A percentile compares a stretch with the other conserved stretches of the same genome.
Conservation (phyloP, 2,888 invertebrate genomes). For the Scaptomyza polygonia region DNA sequence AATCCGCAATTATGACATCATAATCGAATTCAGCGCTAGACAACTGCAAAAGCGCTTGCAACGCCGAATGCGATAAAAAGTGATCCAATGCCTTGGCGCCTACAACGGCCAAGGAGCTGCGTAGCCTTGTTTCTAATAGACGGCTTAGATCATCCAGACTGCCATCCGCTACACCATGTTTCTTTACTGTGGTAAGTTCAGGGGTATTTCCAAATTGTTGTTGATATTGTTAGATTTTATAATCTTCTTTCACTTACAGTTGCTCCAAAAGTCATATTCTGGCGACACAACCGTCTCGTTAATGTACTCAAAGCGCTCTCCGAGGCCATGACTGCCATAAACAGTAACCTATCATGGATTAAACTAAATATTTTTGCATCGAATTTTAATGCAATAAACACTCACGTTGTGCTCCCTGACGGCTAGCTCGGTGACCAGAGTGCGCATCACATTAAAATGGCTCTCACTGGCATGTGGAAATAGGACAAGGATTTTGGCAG, state of each 20-base stretch:
- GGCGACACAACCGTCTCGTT: conserved; percentile 79
- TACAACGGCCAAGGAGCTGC: conserved; percentile 73
- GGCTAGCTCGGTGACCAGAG: conserved; percentile 84
- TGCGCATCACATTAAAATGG: conserved; percentile 84
- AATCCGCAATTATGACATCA: conserved; percentile 84
- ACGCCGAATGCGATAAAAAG: conserved; percentile 69
- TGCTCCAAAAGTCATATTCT: conserved; percentile 80
- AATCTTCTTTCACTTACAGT: conserved; percentile 63
- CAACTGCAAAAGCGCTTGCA: conserved; percentile 66
- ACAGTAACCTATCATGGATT: conserved; percentile 77
- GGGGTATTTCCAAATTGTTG: neutral
- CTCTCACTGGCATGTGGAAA: conserved; percentile 83
- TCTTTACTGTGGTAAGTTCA: conserved; percentile 59
- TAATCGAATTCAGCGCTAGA: conserved; percentile 82
- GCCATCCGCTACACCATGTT: conserved; percentile 51
- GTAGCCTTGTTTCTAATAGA: conserved; percentile 56
- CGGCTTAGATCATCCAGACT: conserved; percentile 61
- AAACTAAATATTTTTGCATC: no score
- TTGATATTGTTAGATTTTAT: neutral
- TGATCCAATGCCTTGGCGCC: conserved; percentile 76
- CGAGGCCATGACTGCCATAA: conserved; percentile 79
- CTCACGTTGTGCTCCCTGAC: conserved; percentile 85
- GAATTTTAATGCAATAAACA: neutral
- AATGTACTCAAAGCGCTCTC: conserved; percentile 81
- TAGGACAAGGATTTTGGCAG: conserved; percentile 79